These are phyloP conservation scores for Oligia strigilis DNA, from an alignment of 2,888 invertebrate species.

Conservation along the genomic window DNA sequence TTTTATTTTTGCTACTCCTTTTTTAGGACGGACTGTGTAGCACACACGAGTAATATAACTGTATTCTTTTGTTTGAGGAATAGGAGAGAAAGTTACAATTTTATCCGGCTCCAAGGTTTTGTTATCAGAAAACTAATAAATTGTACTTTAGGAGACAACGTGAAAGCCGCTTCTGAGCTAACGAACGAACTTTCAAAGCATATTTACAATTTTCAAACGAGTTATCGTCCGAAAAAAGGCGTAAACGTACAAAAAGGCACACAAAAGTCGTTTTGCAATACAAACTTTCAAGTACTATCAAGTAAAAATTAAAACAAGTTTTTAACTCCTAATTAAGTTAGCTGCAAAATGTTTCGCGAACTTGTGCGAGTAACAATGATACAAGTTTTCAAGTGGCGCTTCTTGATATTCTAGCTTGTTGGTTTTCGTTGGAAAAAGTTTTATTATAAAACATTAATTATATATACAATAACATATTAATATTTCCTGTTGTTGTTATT, in stretches of 20 bases:
- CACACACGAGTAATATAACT: conserved; percentile 23
- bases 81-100: conserved; percentile 7
- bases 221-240: conserved; percentile 24
- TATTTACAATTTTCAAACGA: conserved; percentile 30
- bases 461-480: conserved; percentile 45
- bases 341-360: conserved; percentile 72
- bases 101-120: neutral
- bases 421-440: conserved; percentile 63
- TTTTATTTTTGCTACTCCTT: conserved; percentile 53
- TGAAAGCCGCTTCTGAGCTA: neutral
- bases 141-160: neutral
- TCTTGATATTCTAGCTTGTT: conserved; percentile 70
- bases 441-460: conserved; percentile 63
- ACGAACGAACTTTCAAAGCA: conserved; percentile 17
- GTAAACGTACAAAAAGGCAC: conserved; percentile 20
- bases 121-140: neutral
- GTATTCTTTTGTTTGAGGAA: conserved; percentile 38
- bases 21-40: conserved; percentile 44
- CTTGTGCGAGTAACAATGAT: conserved; percentile 70
- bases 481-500: conserved; percentile 15
- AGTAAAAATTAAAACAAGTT: conserved; percentile 68
- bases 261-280: conserved; percentile 42
- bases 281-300: conserved; percentile 59
- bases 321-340: conserved; percentile 74
- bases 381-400: conserved; percentile 68